Percentiles rank a stretch among this genome's conserved stretches.
Conservation (phyloP, 2,888 invertebrate genomes). For the Leptothorax acervorum region DNA sequence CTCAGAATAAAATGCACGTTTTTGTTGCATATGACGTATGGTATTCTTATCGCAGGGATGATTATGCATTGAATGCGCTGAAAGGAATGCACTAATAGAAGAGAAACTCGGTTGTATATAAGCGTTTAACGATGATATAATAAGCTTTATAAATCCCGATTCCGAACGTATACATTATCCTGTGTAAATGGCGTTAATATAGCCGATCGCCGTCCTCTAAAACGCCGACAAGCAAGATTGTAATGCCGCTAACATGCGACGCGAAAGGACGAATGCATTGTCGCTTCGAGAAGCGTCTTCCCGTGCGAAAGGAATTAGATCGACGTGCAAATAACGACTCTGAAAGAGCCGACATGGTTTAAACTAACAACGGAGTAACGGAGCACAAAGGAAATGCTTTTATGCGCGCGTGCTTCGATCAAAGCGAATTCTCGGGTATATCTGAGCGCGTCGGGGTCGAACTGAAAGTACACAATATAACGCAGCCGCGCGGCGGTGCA, state of each 20-base stretch:
- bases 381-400: slow-evolving; percentile 13
- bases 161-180: neutral
- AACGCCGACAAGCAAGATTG: neutral
- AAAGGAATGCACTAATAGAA: neutral
- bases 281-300: neutral
- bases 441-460: slow-evolving; percentile 37
- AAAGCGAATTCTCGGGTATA: slow-evolving; percentile 25
- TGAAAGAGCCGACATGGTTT: neutral
- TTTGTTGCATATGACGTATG: neutral
- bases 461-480: slow-evolving; percentile 26
- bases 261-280: slow-evolving; percentile 11
- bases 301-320: neutral
- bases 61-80: neutral
- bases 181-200: neutral
- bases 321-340: neutral
- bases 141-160: neutral
- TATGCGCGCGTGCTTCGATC: slow-evolving; percentile 1
- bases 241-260: neutral
- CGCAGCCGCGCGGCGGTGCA: neutral
- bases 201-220: neutral
- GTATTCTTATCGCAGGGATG: neutral
- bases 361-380: neutral
- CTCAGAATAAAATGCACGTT: neutral
- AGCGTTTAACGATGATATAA: neutral
- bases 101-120: neutral